Evolutionary conservation across 2,888 invertebrate genomes (phyloP), one percentile per base, ranked within the genome.

Genomic region (Nymphalis c-album): DNA sequence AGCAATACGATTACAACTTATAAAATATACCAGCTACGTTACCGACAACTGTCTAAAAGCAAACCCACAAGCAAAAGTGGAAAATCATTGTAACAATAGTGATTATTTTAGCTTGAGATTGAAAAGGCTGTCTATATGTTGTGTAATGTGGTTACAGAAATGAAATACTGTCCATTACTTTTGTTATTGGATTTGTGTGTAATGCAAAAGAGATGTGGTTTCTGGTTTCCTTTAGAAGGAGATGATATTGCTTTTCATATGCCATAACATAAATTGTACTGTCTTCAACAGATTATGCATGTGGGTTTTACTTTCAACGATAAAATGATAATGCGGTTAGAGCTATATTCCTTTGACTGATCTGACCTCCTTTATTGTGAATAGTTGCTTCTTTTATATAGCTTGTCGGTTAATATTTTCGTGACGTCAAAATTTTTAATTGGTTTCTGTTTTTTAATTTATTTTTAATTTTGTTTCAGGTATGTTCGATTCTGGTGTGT

Each of bases 321-420:
- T 57, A 8, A n/a, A 67, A 46, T 59, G 62, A 67, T 58, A 50
- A 40, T 58, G 62, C 50, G 67, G 67, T 63, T 50, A 17, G 20
- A 59, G 62, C 35, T 57, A 18, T 40, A 40, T 57, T 40, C 18
- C 35, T 8, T 13, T 31, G 18, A 6, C 18, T 35, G 40, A 57
- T 40, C 57, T 57, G 40, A 57, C 57, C 57, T 57, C 57, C 35
- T 57, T 57, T 57, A 18, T n/a, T 31, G 18, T 40, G 40, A 40
- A 57, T 40, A 57, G 57, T 18, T 16, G 2, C 48, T 17, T 48
- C 8, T 7, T 26, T n/a, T n/a, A 57, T 57, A 8, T 7, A 55
- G 26, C 17, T 55, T n/a, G 13, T 31, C 26, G 40, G 40, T 40
- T 40, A 13, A 31, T 17, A 22, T 17, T 22, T 7, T 17, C 17